Percentiles rank a stretch among this genome's conserved stretches.
Conservation (phyloP, 2,113 vertebrate species). For the Podocnemis expansa region DNA sequence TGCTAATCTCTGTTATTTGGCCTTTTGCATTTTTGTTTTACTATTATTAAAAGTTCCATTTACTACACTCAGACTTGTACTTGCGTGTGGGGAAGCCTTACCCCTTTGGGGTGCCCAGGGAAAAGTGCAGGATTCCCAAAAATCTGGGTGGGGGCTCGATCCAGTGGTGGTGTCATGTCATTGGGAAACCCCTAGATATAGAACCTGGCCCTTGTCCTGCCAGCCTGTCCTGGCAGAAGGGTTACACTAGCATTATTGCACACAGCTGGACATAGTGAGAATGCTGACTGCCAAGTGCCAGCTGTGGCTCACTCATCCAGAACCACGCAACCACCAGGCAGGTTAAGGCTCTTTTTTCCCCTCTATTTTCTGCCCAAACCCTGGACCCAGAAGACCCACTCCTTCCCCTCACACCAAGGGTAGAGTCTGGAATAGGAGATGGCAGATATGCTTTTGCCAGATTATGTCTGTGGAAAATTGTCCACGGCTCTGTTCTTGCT, state of each 20-base stretch:
- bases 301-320: neutral
- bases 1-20: too few species aligned
- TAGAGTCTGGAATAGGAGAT: neutral
- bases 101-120: too few species aligned
- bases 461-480: neutral
- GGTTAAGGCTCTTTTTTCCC: neutral
- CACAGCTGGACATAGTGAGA: neutral
- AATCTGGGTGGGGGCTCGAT: too few species aligned
- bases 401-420: neutral
- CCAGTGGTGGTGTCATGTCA: too few species aligned
- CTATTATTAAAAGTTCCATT: too few species aligned
- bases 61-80: too few species aligned
- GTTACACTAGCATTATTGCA: neutral
- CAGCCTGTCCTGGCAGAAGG: too few species aligned
- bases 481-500: constrained; percentile 20
- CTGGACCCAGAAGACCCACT: neutral
- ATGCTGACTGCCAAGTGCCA: neutral
- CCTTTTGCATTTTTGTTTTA: too few species aligned
- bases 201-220: too few species aligned
- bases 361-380: neutral
- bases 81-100: too few species aligned
- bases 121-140: too few species aligned
- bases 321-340: neutral
- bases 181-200: too few species aligned
- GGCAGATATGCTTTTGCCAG: neutral